These are phyloP conservation scores for Neopipo cinnamomea DNA, from an alignment of 2,113 vertebrate genomes.

Conservation along the genomic window DNA sequence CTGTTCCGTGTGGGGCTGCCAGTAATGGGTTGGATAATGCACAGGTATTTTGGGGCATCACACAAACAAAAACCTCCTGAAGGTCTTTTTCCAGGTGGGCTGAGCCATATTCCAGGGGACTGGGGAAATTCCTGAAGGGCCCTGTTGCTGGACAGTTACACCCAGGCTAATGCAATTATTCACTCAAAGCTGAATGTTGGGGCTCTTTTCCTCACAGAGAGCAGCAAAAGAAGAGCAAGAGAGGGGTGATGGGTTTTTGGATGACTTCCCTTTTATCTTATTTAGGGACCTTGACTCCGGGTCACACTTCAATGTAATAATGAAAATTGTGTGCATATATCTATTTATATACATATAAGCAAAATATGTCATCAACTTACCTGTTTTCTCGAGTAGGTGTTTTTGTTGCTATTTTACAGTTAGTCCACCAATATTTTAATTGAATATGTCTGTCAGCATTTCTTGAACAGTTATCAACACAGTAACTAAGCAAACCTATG, in stretches of 20 bases:
- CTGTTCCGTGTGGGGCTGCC: fast-evolving
- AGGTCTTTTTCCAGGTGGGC: neutral
- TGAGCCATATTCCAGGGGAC: fast-evolving
- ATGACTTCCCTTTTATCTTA: neutral
- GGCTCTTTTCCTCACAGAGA: neutral
- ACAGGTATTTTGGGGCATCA: neutral
- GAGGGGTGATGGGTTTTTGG: neutral
- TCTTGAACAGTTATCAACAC: neutral
- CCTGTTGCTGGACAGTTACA: neutral
- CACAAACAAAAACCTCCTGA: fast-evolving
- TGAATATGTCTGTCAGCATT: neutral
- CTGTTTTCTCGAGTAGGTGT: neutral
- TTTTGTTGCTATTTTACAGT: neutral
- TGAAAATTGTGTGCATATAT: neutral
- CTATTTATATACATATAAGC: neutral
- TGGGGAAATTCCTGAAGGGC: neutral
- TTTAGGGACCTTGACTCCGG: neutral
- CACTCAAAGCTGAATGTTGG: neutral
- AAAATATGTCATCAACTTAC: neutral
- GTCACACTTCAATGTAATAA: neutral
- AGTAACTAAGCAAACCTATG: neutral
- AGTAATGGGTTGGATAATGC: neutral
- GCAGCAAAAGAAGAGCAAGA: neutral
- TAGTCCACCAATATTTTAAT: neutral
- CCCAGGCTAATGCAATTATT: neutral